Evolutionary conservation across 2,797 vertebrate genomes (phyloP), one percentile per base, ranked within the genome.

Genomic region (Pachyuromys duprasi): DNA sequence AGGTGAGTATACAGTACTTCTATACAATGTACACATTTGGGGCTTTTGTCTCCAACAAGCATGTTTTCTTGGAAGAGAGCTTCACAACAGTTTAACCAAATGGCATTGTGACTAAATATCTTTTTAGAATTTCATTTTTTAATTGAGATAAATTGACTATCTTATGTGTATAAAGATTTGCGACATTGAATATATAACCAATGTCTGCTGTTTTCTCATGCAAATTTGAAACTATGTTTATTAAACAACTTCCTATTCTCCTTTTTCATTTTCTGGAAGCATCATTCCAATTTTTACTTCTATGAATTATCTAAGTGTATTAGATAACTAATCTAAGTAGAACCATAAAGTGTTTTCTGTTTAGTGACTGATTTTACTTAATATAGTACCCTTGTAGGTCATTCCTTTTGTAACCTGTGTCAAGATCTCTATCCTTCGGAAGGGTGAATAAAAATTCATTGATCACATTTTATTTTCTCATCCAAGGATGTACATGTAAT

Each of bases 331-430:
- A 20, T 55, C 4, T 60, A 83, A 87, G 53, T 36, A 33, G 1
- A 74, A 67, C 62, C 11, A 18, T 81, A 12, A 2, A 78, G 14
- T 78, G 45, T 76, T 72, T 88, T 4, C 81, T 84, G 31, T 78
- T 96, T 69, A 28, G 39, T 39, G 28, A 74, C 4, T 93, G 81
- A 28, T 96, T 93, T 90, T 80, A 93, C 5, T 90, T 95, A 90
- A 2, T 1, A 42, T 82, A 83, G 55, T 82, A 22, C 70, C 33
- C 4, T 91, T 79, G 26, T 78, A 69, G 14, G 57, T 88, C n/a
- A 74, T 82, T 24, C 8, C 7, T 70, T 13, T 89, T 78, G 26
- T n/a, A 42, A 8, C 42, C 36, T 65, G 42, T 45, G 14, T 86
- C 57, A 60, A 60, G 76, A 79, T 86, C 83, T 82, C 62, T 49